phyloP scores from a whole-genome alignment of 2,113 vertebrate species.

The Gasterosteus aculeatus region DNA sequence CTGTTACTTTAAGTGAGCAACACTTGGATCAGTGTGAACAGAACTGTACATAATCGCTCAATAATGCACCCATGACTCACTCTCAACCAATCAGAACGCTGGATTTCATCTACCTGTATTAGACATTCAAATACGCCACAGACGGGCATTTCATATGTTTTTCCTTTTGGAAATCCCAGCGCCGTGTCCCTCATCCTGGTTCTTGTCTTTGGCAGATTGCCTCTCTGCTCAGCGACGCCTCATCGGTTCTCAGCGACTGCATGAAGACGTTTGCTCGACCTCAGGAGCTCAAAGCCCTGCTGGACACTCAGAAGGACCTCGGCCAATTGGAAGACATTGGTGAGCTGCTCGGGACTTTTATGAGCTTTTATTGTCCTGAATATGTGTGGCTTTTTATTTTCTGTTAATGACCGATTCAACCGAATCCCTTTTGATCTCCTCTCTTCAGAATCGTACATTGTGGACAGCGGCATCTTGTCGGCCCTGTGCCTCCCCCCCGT shows the following conservation, averaged over 20 bases:
- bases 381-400: background rate
- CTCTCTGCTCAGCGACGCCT: conserved; percentile 63
- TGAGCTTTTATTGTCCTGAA: background rate
- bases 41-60: too few relatives aligned
- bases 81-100: too few relatives aligned
- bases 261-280: conserved; percentile 63
- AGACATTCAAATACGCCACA: background rate
- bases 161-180: background rate
- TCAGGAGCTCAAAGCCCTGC: conserved; percentile 68
- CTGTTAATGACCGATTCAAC: background rate
- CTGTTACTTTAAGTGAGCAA: too few relatives aligned
- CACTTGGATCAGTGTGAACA: too few relatives aligned
- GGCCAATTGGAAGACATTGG: conserved; percentile 70
- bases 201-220: conserved; percentile 61
- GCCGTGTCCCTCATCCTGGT: background rate
- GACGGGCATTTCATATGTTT: background rate
- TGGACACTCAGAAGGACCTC: conserved; percentile 74
- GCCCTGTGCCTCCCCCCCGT: conserved; percentile 72
- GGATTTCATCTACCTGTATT: too few relatives aligned
- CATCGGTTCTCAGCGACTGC: conserved; percentile 69
- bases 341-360: conserved; percentile 24
- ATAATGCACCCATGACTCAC: too few relatives aligned
- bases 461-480: conserved; percentile 73
- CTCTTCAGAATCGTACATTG: conserved; percentile 61
- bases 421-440: background rate